Conservation (phyloP, 2,797 vertebrate genomes). For the Macrochelys suwanniensis region DNA sequence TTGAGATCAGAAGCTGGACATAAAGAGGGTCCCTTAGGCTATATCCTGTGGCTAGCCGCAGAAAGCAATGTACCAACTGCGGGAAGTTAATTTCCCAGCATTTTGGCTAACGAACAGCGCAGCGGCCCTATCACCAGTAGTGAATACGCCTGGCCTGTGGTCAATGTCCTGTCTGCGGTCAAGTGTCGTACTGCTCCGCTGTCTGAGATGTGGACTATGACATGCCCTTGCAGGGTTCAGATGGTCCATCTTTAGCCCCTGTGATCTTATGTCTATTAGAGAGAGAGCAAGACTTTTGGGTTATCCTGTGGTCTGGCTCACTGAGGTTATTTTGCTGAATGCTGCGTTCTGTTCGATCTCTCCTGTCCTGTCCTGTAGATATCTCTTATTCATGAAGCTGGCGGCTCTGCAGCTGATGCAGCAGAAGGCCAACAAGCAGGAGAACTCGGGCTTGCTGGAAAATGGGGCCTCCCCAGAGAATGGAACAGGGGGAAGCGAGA, state of each 20-base stretch:
- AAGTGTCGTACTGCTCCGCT: neutral
- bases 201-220: neutral
- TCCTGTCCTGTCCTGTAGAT: conserved; percentile 79
- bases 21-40: accelerated
- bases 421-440: conserved; percentile 92
- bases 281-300: neutral
- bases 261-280: no score
- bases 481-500: conserved; percentile 79
- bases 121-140: accelerated
- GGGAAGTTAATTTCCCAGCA: neutral
- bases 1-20: neutral
- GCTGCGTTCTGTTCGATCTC: neutral
- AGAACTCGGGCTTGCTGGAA: conserved; percentile 69
- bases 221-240: neutral
- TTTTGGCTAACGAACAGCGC: neutral
- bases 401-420: conserved; percentile 98
- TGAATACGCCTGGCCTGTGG: neutral
- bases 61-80: neutral
- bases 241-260: neutral
- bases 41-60: neutral
- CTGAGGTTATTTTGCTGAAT: neutral
- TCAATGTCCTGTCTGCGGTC: neutral
- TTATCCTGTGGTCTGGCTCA: neutral
- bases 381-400: conserved; percentile 99
- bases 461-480: conserved; percentile 70